Conservation (phyloP, 1,140 invertebrate genomes). For the Acromyrmex echinatior region DNA sequence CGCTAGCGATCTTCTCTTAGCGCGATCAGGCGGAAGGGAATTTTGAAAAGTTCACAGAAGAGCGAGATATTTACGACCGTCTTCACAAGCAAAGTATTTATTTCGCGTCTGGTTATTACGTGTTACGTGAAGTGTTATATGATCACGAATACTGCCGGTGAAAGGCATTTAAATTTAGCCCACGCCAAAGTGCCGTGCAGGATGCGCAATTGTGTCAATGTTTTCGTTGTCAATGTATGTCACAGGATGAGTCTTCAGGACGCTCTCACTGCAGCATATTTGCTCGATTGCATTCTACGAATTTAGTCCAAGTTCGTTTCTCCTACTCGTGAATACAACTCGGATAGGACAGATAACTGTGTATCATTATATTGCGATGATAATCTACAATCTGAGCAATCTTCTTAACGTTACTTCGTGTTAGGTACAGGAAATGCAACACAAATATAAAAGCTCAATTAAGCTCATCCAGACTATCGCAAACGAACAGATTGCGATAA, state of each 20-base stretch:
- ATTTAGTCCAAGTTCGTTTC: not conserved
- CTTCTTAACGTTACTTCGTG: not conserved
- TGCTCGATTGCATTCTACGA: not conserved
- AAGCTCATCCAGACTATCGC: not conserved
- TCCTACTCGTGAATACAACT: not conserved
- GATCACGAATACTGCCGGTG: constrained; percentile 36
- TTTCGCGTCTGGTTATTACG: constrained; percentile 42
- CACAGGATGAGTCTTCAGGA: constrained; percentile 27
- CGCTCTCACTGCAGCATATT: not conserved
- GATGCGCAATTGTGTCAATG: constrained; percentile 52
- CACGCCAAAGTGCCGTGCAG: not conserved
- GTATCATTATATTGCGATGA: not conserved
- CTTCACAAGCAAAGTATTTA: constrained; percentile 22
- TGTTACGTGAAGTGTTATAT: constrained; percentile 55
- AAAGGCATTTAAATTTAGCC: constrained; percentile 66
- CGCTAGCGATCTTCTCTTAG: not conserved
- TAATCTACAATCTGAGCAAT: not conserved
- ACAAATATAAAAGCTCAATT: not conserved
- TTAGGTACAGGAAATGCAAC: not conserved
- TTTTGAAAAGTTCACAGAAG: not conserved
- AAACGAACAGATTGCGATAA: constrained; percentile 13
- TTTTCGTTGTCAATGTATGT: not conserved
- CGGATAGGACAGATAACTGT: not conserved
- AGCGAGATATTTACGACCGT: constrained; percentile 6
- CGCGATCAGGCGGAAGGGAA: not conserved